Conservation (phyloP, 1,140 invertebrate genomes). For the Hylaeus volcanicus region DNA sequence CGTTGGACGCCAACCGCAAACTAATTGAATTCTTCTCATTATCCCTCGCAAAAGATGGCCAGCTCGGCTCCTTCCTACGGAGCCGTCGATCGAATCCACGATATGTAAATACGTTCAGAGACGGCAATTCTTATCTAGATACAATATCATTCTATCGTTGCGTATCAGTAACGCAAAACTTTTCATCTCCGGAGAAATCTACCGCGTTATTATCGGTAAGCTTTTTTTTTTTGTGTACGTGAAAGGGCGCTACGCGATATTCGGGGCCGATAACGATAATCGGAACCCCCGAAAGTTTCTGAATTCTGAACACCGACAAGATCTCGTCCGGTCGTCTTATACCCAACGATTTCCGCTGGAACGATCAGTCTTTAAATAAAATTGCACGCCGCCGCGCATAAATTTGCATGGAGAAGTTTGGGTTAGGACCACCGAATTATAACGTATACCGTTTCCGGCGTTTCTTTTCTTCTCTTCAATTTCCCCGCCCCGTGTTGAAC, state of each 20-base stretch:
- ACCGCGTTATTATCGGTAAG: no score
- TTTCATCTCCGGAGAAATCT: no score
- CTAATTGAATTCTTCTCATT: slow-evolving; percentile 62
- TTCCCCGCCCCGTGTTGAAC: no score
- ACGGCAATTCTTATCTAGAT: no score
- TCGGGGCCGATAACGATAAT: slow-evolving; percentile 49
- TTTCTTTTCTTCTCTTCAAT: slow-evolving; percentile 10
- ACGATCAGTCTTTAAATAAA: slow-evolving; percentile 36
- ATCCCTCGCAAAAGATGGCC: slow-evolving; percentile 53
- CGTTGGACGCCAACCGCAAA: slow-evolving; percentile 51
- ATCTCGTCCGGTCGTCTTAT: not conserved
- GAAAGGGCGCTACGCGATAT: no score
- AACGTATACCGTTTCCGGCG: slow-evolving; percentile 2
- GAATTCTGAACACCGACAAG: slow-evolving; percentile 7
- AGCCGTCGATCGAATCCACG: not conserved
- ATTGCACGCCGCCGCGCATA: slow-evolving; percentile 32
- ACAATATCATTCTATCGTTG: no score
- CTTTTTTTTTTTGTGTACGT: no score
- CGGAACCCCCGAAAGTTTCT: not conserved
- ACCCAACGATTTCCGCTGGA: slow-evolving; percentile 20
- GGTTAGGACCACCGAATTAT: slow-evolving; percentile 4
- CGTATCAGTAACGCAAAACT: no score
- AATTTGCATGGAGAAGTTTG: slow-evolving; percentile 9
- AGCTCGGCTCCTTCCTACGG: not conserved
- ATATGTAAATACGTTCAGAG: slow-evolving; percentile 1